These are phyloP conservation scores for Myotis brandtii DNA, from an alignment of 2,113 vertebrate species.

Conservation along the genomic window DNA sequence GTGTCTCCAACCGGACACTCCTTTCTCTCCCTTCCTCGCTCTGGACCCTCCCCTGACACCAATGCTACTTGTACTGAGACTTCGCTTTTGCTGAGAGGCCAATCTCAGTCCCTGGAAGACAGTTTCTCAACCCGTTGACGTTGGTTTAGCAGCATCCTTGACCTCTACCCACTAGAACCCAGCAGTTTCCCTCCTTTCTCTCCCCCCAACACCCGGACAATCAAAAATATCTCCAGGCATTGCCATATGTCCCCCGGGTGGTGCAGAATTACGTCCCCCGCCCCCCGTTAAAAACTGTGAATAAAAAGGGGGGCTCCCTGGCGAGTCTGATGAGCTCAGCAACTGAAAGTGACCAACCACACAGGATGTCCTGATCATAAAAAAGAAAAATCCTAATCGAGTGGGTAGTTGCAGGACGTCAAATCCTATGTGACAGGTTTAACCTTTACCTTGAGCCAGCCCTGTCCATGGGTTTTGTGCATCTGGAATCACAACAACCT, in stretches of 20 bases:
- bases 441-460: background rate
- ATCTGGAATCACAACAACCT: background rate
- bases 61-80: background rate
- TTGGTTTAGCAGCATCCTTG: too few relatives aligned
- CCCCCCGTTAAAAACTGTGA: background rate
- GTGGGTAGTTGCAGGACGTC: background rate
- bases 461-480: background rate
- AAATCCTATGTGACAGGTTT: rapidly evolving
- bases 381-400: too few relatives aligned
- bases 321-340: background rate
- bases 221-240: background rate
- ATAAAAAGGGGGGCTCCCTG: too few relatives aligned
- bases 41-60: background rate
- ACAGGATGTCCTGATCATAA: background rate
- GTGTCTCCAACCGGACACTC: background rate
- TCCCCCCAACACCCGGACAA: too few relatives aligned
- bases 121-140: background rate
- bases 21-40: background rate
- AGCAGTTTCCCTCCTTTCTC: background rate
- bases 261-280: background rate
- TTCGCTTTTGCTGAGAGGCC: background rate
- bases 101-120: background rate
- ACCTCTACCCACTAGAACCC: background rate
- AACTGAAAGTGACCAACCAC: background rate
- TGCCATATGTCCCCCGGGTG: background rate